phyloP scores from a whole-genome alignment of 2,888 invertebrate genomes.

The Polyommatus iphigenia region DNA sequence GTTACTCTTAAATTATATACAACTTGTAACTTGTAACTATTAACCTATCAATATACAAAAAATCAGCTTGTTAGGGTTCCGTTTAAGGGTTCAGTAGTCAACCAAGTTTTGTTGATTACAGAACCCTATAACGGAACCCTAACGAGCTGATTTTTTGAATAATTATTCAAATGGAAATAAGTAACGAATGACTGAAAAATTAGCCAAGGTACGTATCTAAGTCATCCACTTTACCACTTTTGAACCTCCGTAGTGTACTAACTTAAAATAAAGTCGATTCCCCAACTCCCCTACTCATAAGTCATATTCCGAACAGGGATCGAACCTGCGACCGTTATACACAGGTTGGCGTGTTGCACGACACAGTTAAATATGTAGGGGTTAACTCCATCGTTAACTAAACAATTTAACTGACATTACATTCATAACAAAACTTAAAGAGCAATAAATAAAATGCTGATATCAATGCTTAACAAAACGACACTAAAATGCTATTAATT shows the following conservation, averaged over 20 bases:
- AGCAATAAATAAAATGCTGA: background rate
- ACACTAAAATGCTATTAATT: background rate
- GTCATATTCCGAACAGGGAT: background rate
- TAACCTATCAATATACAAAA: too few relatives aligned
- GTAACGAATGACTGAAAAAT: too few relatives aligned
- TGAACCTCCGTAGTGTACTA: background rate
- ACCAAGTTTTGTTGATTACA: too few relatives aligned
- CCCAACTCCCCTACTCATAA: background rate
- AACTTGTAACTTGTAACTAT: too few relatives aligned
- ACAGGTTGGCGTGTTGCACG: background rate
- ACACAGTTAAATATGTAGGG: slow-evolving; percentile 1
- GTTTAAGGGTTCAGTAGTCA: too few relatives aligned
- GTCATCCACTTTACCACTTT: background rate
- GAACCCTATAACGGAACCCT: too few relatives aligned
- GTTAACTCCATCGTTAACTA: background rate
- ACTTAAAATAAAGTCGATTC: background rate
- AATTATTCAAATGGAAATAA: too few relatives aligned
- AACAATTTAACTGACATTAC: slow-evolving; percentile 17
- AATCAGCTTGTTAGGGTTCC: too few relatives aligned
- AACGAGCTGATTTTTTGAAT: too few relatives aligned
- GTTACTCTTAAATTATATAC: too few relatives aligned
- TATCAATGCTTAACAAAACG: background rate
- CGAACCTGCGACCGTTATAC: background rate
- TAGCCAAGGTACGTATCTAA: too few relatives aligned
- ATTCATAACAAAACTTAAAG: slow-evolving; percentile 7